Evolutionary conservation across 2,113 vertebrate genomes (phyloP).

Genomic region (Podiceps cristatus): DNA sequence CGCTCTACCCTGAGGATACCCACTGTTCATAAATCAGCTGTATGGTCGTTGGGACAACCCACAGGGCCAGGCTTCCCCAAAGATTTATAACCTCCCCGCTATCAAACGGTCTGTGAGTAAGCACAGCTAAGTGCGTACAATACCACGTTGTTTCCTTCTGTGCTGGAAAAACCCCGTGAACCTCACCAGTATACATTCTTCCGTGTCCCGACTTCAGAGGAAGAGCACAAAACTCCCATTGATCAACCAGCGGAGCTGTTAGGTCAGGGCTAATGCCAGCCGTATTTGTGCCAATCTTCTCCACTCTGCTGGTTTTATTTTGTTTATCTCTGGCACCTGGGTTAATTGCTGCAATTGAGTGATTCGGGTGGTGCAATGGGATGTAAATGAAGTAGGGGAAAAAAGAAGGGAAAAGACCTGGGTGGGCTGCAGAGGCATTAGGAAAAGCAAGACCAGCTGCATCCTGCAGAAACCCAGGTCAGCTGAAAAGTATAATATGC

Average conservation of each 20-base stretch:
- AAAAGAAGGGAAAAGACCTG: constrained; percentile 26
- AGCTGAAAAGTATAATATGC: not conserved
- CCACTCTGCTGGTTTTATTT: not conserved
- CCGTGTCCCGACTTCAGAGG: not conserved
- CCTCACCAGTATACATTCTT: not conserved
- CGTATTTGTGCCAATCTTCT: not conserved
- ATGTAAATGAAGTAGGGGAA: constrained; percentile 15
- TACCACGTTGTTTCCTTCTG: not conserved
- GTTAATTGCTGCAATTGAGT: constrained; percentile 48
- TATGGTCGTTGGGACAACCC: not conserved
- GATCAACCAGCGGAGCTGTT: not conserved
- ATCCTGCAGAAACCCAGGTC: constrained; percentile 45
- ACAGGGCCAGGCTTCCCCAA: not conserved
- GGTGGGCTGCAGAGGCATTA: constrained; percentile 40
- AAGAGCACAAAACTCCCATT: not conserved
- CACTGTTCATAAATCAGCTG: not conserved
- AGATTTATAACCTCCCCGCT: not conserved
- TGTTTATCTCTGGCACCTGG: constrained; percentile 49
- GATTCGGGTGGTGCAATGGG: not conserved
- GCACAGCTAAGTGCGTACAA: not conserved
- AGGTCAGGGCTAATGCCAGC: not conserved
- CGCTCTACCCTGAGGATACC: not conserved
- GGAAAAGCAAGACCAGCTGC: constrained; percentile 58
- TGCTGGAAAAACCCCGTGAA: not conserved
- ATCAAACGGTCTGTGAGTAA: not conserved